Evolutionary conservation across 2,797 vertebrate species (phyloP).

Genomic region (Decapterus maruadsi): DNA sequence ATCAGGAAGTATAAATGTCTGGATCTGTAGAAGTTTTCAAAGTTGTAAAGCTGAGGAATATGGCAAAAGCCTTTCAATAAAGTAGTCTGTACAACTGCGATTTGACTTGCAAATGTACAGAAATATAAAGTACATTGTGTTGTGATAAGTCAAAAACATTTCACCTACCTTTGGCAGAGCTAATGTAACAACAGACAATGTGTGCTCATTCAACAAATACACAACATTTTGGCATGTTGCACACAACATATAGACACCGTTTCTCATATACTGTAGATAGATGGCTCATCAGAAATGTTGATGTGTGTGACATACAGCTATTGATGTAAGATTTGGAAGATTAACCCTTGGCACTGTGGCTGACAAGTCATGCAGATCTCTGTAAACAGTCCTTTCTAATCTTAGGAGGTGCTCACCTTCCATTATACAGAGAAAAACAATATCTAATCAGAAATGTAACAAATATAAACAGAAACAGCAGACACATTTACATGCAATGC

Average conservation of each 20-base stretch:
- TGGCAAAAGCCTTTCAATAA: slow-evolving; percentile 81
- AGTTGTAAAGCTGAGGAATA: slow-evolving; percentile 84
- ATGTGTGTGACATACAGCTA: slow-evolving; percentile 57
- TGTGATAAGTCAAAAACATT: slow-evolving; percentile 65
- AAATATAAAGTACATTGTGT: slow-evolving; percentile 77
- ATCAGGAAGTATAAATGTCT: slow-evolving; percentile 88
- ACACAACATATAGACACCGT: slow-evolving; percentile 38
- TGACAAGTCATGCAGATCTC: slow-evolving; percentile 67
- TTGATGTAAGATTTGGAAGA: slow-evolving; percentile 51
- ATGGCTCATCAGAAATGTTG: slow-evolving; percentile 59
- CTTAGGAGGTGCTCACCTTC: slow-evolving; percentile 72
- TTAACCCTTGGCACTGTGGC: slow-evolving; percentile 67
- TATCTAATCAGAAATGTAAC: slow-evolving; percentile 80
- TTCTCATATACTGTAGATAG: slow-evolving; percentile 31
- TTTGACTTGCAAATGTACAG: slow-evolving; percentile 86
- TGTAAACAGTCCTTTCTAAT: slow-evolving; percentile 69
- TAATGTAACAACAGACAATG: slow-evolving; percentile 59
- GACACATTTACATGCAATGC: slow-evolving; percentile 75
- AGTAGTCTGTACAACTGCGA: slow-evolving; percentile 78
- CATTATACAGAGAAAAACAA: slow-evolving; percentile 70
- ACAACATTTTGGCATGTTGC: slow-evolving; percentile 45
- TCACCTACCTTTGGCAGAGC: slow-evolving; percentile 75
- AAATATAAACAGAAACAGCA: slow-evolving; percentile 72
- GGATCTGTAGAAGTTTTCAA: slow-evolving; percentile 88
- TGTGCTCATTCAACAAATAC: slow-evolving; percentile 56